Percentiles rank a stretch among this genome's conserved stretches.
These are phyloP conservation scores for Baccha elongata DNA, from an alignment of 2,888 invertebrate species.

Conservation along the genomic window DNA sequence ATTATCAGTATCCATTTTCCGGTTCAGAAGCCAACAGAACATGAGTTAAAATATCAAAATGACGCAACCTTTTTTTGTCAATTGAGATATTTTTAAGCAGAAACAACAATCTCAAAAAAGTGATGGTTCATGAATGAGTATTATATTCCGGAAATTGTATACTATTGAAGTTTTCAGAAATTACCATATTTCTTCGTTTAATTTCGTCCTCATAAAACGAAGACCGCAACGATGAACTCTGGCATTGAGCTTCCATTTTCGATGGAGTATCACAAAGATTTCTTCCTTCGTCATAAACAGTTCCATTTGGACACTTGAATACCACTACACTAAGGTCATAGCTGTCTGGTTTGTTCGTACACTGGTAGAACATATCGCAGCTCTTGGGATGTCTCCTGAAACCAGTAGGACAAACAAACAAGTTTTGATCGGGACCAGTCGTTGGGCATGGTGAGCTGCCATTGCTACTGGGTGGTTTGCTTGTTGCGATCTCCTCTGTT, in stretches of 20 bases:
- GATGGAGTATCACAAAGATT: slow-evolving; percentile 87
- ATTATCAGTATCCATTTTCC: too few relatives aligned
- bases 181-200: slow-evolving; percentile 77
- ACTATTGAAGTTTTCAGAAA: not conserved
- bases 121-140: too few relatives aligned
- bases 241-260: slow-evolving; percentile 81
- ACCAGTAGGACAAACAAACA: slow-evolving; percentile 91
- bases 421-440: slow-evolving; percentile 85
- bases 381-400: slow-evolving; percentile 92
- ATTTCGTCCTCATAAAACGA: slow-evolving; percentile 76
- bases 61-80: too few relatives aligned
- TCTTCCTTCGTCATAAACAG: slow-evolving; percentile 88
- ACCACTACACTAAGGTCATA: slow-evolving; percentile 89
- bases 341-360: slow-evolving; percentile 86
- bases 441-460: slow-evolving; percentile 77
- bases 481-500: slow-evolving; percentile 26
- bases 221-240: slow-evolving; percentile 73
- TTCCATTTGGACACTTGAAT: slow-evolving; percentile 90
- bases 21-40: too few relatives aligned
- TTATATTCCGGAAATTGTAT: not conserved
- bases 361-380: slow-evolving; percentile 93
- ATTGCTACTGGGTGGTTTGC: slow-evolving; percentile 51
- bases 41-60: too few relatives aligned
- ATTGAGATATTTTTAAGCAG: too few relatives aligned
- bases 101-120: too few relatives aligned